phyloP scores from a whole-genome alignment of 2,113 vertebrate genomes.

The Macquaria ambigua region DNA sequence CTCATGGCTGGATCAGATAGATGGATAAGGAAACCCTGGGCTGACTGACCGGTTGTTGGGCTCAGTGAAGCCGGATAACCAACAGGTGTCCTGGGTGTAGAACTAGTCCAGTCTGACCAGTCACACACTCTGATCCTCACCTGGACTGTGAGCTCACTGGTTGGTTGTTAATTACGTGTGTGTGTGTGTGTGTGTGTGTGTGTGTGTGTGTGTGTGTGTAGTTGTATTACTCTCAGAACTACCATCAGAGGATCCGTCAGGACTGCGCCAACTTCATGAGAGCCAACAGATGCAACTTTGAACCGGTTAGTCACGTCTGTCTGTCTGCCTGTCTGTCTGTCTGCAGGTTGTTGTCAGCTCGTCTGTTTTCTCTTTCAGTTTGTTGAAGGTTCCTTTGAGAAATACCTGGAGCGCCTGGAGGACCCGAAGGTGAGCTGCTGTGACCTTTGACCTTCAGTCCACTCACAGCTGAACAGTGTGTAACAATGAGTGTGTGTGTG shows the following conservation, averaged over 20 bases:
- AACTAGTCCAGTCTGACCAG: too few species aligned
- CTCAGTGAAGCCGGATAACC: too few species aligned
- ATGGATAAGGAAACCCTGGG: too few species aligned
- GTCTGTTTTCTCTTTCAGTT: conserved; percentile 83
- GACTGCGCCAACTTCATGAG: conserved; percentile 92
- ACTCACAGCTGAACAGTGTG: not conserved
- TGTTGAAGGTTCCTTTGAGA: conserved; percentile 97
- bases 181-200: conserved; percentile 5
- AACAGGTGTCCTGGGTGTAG: too few species aligned
- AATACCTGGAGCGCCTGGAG: conserved; percentile 93
- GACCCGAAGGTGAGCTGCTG: conserved; percentile 91
- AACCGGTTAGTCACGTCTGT: conserved; percentile 87
- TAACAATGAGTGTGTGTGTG: not conserved
- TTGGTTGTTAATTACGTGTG: not conserved
- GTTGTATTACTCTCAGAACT: conserved; percentile 88
- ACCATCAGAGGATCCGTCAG: conserved; percentile 89
- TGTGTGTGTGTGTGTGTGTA: conserved; percentile 29
- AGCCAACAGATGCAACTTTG: conserved; percentile 88
- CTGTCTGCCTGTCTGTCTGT: too few species aligned
- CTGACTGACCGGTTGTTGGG: too few species aligned
- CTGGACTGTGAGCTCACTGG: too few species aligned
- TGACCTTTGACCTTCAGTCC: conserved; percentile 29
- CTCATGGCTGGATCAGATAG: too few species aligned
- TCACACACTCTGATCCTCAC: too few species aligned
- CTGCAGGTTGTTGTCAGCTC: not conserved